phyloP scores from a whole-genome alignment of 2,888 invertebrate genomes.

The Trichopoda pennipes region DNA sequence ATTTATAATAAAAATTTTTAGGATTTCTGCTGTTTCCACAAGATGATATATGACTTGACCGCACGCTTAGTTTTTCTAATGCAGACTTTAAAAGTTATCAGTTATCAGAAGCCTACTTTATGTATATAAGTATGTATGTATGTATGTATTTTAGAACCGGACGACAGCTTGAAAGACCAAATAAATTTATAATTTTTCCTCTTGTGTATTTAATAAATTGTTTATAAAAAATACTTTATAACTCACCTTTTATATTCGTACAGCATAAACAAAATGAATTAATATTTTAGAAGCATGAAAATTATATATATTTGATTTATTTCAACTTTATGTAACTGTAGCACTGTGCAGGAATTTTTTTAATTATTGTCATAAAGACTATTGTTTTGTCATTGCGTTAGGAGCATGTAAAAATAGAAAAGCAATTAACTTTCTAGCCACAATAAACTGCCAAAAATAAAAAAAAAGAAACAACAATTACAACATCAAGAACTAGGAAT shows the following conservation, averaged over 20 bases:
- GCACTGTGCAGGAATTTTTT: conserved; percentile 21
- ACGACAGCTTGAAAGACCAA: no score
- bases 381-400: conserved; percentile 13
- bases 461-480: neutral
- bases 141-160: no score
- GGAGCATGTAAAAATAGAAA: conserved; percentile 1
- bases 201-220: conserved; percentile 1
- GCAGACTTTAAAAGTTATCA: no score
- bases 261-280: conserved; percentile 54
- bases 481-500: conserved; percentile 2
- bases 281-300: neutral
- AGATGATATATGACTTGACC: no score
- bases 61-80: no score
- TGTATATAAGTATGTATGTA: no score
- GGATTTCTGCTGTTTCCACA: no score
- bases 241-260: conserved; percentile 50
- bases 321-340: neutral
- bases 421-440: no score
- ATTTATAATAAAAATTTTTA: no score
- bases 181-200: neutral
- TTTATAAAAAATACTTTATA: neutral
- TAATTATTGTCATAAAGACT: neutral
- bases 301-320: neutral
- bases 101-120: no score
- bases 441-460: conserved; percentile 12